phyloP scores from a whole-genome alignment of 2,888 invertebrate species.

The Gonocerus acuteangulatus region DNA sequence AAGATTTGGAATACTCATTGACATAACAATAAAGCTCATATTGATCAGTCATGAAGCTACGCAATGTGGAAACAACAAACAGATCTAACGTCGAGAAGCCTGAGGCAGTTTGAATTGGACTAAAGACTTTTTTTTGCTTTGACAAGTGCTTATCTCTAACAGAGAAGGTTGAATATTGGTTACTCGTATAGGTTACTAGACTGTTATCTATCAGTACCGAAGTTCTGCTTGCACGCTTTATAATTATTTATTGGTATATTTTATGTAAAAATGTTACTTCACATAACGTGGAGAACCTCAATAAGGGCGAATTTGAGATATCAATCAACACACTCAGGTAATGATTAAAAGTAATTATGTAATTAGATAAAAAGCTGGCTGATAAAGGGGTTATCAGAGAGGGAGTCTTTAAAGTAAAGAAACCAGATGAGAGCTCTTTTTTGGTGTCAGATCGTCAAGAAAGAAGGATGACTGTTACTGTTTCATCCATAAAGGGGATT shows the following conservation, averaged over 20 bases:
- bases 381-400: conserved; percentile 21
- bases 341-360: conserved; percentile 18
- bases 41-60: too few relatives aligned
- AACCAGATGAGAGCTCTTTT: conserved; percentile 13
- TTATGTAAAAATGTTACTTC: conserved; percentile 13
- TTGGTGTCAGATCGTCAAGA: neutral
- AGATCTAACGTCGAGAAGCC: too few relatives aligned
- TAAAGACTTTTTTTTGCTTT: too few relatives aligned
- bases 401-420: conserved; percentile 1
- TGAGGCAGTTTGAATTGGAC: too few relatives aligned
- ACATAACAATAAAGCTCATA: too few relatives aligned
- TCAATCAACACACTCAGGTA: conserved; percentile 20
- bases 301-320: conserved; percentile 12
- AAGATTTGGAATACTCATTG: too few relatives aligned
- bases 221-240: too few relatives aligned
- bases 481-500: neutral
- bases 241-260: neutral
- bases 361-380: conserved; percentile 8
- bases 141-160: too few relatives aligned
- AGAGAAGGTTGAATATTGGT: too few relatives aligned
- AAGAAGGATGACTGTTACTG: conserved; percentile 8
- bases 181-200: too few relatives aligned
- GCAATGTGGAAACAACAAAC: too few relatives aligned
- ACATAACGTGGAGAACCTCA: neutral
- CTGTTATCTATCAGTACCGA: too few relatives aligned